Conservation (phyloP, 2,113 vertebrate species). For the Fulica atra region DNA sequence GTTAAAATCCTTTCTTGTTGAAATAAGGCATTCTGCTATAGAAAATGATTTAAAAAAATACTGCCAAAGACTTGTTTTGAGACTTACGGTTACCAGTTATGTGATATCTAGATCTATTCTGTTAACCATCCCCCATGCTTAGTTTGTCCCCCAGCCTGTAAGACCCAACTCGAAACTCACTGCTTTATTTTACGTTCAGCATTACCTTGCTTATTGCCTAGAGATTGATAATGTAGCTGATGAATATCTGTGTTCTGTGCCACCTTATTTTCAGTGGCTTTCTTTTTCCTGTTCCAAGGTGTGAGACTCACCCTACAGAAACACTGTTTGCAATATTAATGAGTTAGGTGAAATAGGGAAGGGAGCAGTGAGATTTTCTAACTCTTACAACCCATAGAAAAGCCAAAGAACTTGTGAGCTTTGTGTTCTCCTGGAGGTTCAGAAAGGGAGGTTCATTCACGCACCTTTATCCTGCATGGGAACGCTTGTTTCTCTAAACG, state of each 20-base stretch:
- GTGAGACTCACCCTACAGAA: neutral
- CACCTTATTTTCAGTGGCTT: neutral
- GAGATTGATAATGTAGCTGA: neutral
- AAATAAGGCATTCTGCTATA: neutral
- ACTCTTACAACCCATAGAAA: neutral
- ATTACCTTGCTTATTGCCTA: neutral
- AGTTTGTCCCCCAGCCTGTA: neutral
- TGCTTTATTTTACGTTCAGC: neutral
- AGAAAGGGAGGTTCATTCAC: neutral
- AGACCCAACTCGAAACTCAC: neutral
- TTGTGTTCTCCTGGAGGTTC: neutral
- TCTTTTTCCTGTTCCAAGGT: neutral
- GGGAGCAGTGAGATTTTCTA: neutral
- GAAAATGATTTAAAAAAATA: neutral
- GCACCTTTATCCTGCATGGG: neutral
- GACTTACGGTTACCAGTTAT: neutral
- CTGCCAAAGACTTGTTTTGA: neutral
- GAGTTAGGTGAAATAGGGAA: neutral
- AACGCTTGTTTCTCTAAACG: neutral
- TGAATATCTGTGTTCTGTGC: neutral
- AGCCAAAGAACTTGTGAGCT: neutral
- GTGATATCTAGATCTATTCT: neutral
- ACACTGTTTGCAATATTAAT: neutral
- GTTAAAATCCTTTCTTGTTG: neutral
- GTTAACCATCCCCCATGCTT: neutral